These are phyloP conservation scores for Lycocorax pyrrhopterus DNA, from an alignment of 2,113 vertebrate species.

Conservation along the genomic window DNA sequence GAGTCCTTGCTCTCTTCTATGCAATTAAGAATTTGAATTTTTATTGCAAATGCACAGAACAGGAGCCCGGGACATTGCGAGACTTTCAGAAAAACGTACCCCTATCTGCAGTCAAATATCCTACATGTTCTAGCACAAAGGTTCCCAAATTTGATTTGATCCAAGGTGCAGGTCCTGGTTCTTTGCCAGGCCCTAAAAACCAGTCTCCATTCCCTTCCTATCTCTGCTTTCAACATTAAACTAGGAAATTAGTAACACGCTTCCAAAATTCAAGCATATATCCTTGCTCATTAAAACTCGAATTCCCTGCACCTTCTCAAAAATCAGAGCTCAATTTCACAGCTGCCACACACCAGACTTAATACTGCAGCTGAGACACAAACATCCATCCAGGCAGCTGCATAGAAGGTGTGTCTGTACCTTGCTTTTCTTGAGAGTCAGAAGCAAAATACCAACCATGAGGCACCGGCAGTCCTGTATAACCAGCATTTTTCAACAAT, in stretches of 20 bases:
- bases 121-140: not conserved
- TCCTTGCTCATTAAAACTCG: not conserved
- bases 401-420: not conserved
- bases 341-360: not conserved
- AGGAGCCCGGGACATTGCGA: not conserved
- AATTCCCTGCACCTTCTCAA: not conserved
- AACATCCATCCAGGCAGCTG: rapidly evolving
- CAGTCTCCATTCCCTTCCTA: not conserved
- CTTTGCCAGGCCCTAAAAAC: not conserved
- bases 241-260: not conserved
- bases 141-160: not conserved
- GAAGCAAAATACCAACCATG: not conserved
- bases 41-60: not conserved
- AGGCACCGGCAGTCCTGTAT: not conserved
- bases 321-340: not conserved
- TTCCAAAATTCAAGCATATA: not conserved
- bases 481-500: not conserved
- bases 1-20: not conserved
- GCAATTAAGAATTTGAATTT: not conserved
- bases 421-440: not conserved
- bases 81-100: not conserved
- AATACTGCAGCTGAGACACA: not conserved
- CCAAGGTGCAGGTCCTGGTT: not conserved
- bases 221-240: not conserved
- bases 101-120: not conserved